Conservation (phyloP, 2,888 invertebrate species). For the Epistrophella euchroma region DNA sequence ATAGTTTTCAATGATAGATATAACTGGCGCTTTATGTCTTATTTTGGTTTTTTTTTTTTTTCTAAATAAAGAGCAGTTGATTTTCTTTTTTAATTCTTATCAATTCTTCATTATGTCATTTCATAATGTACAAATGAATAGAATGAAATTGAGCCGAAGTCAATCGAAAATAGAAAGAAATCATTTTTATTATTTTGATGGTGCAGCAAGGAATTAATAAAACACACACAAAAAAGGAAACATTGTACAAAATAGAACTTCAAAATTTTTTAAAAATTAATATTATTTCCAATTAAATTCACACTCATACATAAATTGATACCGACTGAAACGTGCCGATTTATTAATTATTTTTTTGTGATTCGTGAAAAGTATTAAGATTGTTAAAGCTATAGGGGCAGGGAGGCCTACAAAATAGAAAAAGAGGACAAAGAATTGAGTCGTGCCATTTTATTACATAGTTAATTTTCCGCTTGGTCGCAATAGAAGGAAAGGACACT, state of each 20-base stretch:
- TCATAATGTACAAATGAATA: too few species aligned
- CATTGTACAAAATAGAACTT: background rate
- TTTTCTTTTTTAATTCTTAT: too few species aligned
- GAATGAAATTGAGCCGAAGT: too few species aligned
- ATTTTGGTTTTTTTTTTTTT: too few species aligned
- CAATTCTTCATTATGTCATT: too few species aligned
- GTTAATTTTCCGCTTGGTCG: background rate
- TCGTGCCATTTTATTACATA: constrained; percentile 12
- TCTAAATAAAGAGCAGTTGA: too few species aligned
- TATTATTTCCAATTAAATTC: background rate
- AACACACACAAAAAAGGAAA: background rate
- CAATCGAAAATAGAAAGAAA: too few species aligned
- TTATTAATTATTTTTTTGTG: constrained; percentile 10
- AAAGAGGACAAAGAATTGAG: background rate
- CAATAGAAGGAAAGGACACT: background rate
- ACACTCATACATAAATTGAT: background rate
- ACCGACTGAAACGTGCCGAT: background rate
- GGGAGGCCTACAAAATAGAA: background rate
- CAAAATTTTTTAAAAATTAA: background rate
- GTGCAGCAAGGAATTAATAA: background rate
- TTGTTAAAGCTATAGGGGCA: background rate
- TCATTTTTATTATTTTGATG: too few species aligned
- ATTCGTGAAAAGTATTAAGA: background rate
- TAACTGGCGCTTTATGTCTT: too few species aligned
- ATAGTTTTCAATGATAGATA: too few species aligned